Percentiles rank a stretch among this genome's conserved stretches.
Evolutionary conservation across 2,113 vertebrate genomes (phyloP).

Genomic region (Bubo bubo): DNA sequence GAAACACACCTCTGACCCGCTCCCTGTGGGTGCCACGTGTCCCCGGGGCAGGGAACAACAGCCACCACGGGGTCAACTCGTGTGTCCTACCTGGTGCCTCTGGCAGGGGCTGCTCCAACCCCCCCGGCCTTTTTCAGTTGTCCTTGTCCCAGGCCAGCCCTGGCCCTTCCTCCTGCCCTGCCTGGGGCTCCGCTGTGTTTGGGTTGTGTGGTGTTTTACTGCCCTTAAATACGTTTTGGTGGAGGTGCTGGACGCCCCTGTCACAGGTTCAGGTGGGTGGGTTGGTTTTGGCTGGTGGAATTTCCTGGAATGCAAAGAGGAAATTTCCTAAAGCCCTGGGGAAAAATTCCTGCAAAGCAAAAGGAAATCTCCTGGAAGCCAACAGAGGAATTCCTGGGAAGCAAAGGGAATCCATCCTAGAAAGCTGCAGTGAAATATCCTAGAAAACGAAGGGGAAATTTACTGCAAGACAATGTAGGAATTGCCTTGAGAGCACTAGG

Average conservation of each 20-base stretch:
- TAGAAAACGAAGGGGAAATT: neutral
- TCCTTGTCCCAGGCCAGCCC: neutral
- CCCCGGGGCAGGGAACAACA: neutral
- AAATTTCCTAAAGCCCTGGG: neutral
- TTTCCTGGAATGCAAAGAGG: neutral
- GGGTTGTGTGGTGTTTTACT: neutral
- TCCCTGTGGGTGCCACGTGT: neutral
- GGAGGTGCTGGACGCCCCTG: rapidly evolving
- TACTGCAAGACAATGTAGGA: neutral
- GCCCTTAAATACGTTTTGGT: neutral
- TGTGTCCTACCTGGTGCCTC: rapidly evolving
- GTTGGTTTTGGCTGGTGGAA: neutral
- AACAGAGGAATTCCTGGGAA: neutral
- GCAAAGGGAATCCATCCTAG: neutral
- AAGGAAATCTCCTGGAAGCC: neutral
- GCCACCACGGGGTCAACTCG: neutral
- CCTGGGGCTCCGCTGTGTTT: neutral
- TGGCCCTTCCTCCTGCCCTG: neutral
- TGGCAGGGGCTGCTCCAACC: neutral
- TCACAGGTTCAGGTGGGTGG: neutral
- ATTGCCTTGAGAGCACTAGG: neutral
- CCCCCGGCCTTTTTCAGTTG: neutral
- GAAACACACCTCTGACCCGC: neutral
- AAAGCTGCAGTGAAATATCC: neutral
- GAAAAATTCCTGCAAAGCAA: neutral